Base-by-base conservation (phyloP, 2,888 invertebrate species). In the Melanostoma scalare region DNA sequence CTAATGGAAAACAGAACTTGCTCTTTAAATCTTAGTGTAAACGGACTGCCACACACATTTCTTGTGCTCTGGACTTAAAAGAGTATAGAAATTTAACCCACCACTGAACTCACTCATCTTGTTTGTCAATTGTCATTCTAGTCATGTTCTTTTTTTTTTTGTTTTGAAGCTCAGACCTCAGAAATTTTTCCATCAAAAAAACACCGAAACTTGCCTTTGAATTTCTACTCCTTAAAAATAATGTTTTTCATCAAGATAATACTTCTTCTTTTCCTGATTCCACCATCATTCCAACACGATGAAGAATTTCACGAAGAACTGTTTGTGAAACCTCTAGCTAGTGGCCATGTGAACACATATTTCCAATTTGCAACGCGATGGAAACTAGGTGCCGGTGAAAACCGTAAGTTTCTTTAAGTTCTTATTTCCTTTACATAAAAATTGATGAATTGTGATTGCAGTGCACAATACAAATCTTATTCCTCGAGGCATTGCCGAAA, bases 291-390 rank as follows among this genome's bases (percentile, higher is more conserved):
- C 8, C 85, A 87, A 55, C 87, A 90, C 76, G 90, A 89, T 87
- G 98, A 98, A 91, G 93, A 93, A 80, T 98, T 96, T 89, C 93
- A 94, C 84, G 99, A 99, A 92, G 98, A 98, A 92, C 92, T 98
- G 63, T 94, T 96, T 87, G 93, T 99, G 40, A 97, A 96, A 90
- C 97, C 97, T 0, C 91, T 98, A 75, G 93, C 94, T 50, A 95
- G 94, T 87, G 96, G 96, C 79, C 96, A 97, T 92, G 93, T 98
- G 35, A 96, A 97, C 89, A 94, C 96, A 8, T 96, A 96, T 90
- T 98, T 98, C 90, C 97, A 98, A 91, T 99, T 98, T 91, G 94
- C 96, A 33, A 97, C 97, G 3, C 91, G 94, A 86, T 96, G 96
- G 94, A 93, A 95, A 85, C 91, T 92, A 53, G 93, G 94, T 84